A percentile compares a stretch with the other conserved stretches of the same genome.
phyloP scores from a whole-genome alignment of 2,797 vertebrate species.

The Xiphorhynchus erythropygius region DNA sequence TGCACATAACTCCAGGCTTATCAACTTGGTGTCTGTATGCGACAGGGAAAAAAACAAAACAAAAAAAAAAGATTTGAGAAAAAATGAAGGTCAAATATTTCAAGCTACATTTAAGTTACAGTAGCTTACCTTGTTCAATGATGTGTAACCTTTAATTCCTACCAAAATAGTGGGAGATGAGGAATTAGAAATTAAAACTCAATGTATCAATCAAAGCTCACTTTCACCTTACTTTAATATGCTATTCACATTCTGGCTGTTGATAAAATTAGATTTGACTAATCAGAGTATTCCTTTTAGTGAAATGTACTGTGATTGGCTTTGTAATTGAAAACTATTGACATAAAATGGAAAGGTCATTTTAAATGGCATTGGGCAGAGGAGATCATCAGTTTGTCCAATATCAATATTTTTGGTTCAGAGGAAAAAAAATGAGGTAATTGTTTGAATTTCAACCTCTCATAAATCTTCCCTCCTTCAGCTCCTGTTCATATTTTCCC shows the following conservation, averaged over 20 bases:
- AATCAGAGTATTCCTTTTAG: slow-evolving; percentile 22
- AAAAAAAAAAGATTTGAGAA: background rate
- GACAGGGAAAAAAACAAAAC: background rate
- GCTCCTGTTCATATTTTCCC: background rate
- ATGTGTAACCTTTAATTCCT: slow-evolving; percentile 23
- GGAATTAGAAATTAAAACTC: background rate
- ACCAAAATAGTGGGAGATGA: background rate
- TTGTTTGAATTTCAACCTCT: background rate
- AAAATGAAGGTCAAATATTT: slow-evolving; percentile 4
- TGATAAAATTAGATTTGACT: slow-evolving; percentile 60
- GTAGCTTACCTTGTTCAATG: background rate
- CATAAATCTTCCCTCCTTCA: background rate
- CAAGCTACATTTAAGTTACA: background rate
- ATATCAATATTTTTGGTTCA: background rate
- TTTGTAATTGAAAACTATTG: slow-evolving; percentile 47
- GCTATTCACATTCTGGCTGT: background rate
- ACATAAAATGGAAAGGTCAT: slow-evolving; percentile 42
- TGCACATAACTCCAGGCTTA: background rate
- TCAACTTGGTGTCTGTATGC: background rate
- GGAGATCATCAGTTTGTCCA: background rate
- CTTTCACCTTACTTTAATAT: slow-evolving; percentile 27
- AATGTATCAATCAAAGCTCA: slow-evolving; percentile 30
- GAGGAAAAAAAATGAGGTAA: background rate
- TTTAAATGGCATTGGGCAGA: background rate
- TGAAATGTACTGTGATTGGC: slow-evolving; percentile 23